Evolutionary conservation across 1,140 invertebrate genomes (phyloP).

Genomic region (Gryon sp.): DNA sequence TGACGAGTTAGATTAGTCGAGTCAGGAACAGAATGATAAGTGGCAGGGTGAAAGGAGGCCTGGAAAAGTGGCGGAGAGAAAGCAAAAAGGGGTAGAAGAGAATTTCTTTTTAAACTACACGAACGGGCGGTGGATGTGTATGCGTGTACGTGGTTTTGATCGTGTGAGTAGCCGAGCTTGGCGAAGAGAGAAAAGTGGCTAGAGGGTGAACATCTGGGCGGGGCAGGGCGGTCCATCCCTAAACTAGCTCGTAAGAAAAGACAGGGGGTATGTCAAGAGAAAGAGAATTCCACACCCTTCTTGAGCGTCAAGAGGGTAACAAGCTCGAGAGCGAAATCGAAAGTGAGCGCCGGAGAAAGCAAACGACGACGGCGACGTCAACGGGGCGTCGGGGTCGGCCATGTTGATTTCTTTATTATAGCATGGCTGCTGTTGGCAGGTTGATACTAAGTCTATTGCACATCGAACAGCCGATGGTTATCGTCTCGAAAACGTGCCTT

Average conservation of each 20-base stretch:
- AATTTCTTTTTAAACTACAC: constrained; percentile 66
- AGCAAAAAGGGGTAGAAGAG: constrained; percentile 64
- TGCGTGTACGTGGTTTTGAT: neutral
- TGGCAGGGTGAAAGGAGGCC: constrained; percentile 22
- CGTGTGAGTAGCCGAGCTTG: constrained; percentile 14
- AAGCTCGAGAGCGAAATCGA: constrained; percentile 68
- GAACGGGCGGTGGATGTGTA: neutral
- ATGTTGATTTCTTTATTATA: constrained; percentile 70
- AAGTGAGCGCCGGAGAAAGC: constrained; percentile 63
- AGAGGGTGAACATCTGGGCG: constrained; percentile 67
- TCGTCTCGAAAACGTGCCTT: constrained; percentile 52
- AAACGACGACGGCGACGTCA: constrained; percentile 25
- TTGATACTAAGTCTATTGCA: constrained; percentile 71
- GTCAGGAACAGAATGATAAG: constrained; percentile 54
- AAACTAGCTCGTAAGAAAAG: constrained; percentile 69
- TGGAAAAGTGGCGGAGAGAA: constrained; percentile 49
- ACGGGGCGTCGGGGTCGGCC: constrained; percentile 60
- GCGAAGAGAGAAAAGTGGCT: constrained; percentile 63
- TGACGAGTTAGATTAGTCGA: constrained; percentile 55
- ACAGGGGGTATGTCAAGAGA: constrained; percentile 51
- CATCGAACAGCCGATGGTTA: constrained; percentile 70
- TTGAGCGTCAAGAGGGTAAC: constrained; percentile 67
- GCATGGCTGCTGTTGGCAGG: constrained; percentile 78
- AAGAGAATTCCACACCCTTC: constrained; percentile 67
- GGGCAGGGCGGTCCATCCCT: constrained; percentile 68